phyloP scores from a whole-genome alignment of 2,888 invertebrate species.

The Drosophila lutescens region DNA sequence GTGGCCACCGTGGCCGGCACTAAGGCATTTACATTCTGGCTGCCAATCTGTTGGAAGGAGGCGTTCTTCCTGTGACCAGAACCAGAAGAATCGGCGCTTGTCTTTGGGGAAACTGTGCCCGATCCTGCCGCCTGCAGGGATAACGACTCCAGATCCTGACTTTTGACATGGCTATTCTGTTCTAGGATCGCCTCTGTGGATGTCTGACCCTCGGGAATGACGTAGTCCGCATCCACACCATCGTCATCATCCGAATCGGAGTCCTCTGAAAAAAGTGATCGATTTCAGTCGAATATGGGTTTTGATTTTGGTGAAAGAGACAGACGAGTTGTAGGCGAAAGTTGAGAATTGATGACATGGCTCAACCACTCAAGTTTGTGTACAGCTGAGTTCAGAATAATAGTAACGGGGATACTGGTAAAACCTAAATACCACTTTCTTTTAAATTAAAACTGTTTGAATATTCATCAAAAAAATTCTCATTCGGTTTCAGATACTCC shows the following conservation, averaged over 20 bases:
- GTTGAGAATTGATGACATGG: constrained; percentile 43
- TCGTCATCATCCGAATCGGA: constrained; percentile 48
- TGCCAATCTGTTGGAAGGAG: constrained; percentile 76
- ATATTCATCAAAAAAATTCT: no score
- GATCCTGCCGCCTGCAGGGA: constrained; percentile 71
- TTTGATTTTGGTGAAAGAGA: background rate
- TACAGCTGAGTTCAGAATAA: background rate
- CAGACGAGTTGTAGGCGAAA: constrained; percentile 2
- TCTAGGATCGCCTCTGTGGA: constrained; percentile 18
- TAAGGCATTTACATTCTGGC: constrained; percentile 72
- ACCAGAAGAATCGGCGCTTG: constrained; percentile 42
- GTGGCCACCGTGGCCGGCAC: constrained; percentile 39
- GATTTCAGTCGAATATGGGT: constrained; percentile 79
- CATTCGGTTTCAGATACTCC: no score
- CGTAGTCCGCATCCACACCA: constrained; percentile 57
- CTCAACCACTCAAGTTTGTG: constrained; percentile 22
- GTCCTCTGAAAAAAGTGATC: constrained; percentile 63
- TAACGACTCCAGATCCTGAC: constrained; percentile 75
- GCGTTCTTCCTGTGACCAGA: constrained; percentile 47
- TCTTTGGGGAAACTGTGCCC: constrained; percentile 31
- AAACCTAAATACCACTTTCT: no score
- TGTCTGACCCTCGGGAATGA: constrained; percentile 51
- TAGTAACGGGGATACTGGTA: background rate
- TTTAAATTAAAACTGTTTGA: no score
- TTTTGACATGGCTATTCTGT: background rate